phyloP scores from a whole-genome alignment of 1,140 invertebrate genomes.

The Phocides pigmalion region DNA sequence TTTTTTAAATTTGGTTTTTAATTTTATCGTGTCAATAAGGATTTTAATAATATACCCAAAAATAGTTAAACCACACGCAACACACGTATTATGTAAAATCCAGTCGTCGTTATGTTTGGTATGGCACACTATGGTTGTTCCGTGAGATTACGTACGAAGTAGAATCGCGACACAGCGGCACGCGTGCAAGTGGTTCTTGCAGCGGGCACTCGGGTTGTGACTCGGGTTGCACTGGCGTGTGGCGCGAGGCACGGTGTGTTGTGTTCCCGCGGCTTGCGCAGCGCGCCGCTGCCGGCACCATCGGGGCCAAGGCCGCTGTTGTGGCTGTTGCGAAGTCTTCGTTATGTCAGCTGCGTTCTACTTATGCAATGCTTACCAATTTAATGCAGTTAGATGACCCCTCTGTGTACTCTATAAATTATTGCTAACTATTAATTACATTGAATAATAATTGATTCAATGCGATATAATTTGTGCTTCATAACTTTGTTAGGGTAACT shows the following conservation, averaged over 20 bases:
- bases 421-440: constrained; percentile 16
- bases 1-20: no score
- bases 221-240: background rate
- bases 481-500: no score
- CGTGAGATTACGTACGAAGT: constrained; percentile 22
- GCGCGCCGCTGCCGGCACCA: constrained; percentile 49
- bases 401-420: constrained; percentile 39
- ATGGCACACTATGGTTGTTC: background rate
- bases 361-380: constrained; percentile 76
- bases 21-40: no score
- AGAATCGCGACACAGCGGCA: background rate
- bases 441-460: background rate
- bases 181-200: constrained; percentile 16
- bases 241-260: constrained; percentile 42
- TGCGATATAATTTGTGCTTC: no score
- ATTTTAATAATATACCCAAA: background rate
- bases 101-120: background rate
- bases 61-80: background rate
- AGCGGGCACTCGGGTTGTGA: constrained; percentile 11
- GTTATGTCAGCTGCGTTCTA: constrained; percentile 81
- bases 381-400: constrained; percentile 74
- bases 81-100: constrained; percentile 5
- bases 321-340: constrained; percentile 72
- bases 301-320: constrained; percentile 70
- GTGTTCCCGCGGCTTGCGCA: constrained; percentile 35